These are phyloP conservation scores for Sturmia bella DNA, from an alignment of 2,888 invertebrate species.

Conservation along the genomic window DNA sequence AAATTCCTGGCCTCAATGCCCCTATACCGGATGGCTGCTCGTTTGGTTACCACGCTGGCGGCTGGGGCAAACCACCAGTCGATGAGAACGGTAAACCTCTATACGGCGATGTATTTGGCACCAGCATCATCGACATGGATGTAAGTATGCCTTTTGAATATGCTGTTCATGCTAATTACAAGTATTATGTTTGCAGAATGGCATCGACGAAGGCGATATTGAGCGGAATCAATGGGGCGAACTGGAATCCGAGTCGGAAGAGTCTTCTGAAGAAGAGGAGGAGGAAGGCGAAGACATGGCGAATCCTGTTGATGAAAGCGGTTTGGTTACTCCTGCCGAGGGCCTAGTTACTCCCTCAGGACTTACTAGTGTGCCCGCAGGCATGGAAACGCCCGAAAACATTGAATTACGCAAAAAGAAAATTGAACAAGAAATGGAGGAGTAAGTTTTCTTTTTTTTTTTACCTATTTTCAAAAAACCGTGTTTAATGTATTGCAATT, in stretches of 20 bases:
- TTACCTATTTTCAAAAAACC: constrained; percentile 10
- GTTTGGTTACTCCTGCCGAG: constrained; percentile 95
- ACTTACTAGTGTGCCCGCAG: constrained; percentile 93
- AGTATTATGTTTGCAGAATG: constrained; percentile 82
- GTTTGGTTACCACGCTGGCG: constrained; percentile 99
- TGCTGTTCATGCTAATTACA: background rate
- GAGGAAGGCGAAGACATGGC: constrained; percentile 85
- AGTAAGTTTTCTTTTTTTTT: constrained; percentile 84
- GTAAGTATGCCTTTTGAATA: constrained; percentile 80
- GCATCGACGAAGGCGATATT: constrained; percentile 91
- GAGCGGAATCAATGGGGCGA: constrained; percentile 99
- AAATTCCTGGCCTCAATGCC: constrained; percentile 98
- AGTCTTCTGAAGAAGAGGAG: constrained; percentile 85
- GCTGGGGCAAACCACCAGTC: constrained; percentile 99
- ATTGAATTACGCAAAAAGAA: constrained; percentile 98
- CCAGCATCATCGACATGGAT: constrained; percentile 88
- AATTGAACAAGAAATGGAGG: constrained; percentile 97
- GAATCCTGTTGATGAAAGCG: constrained; percentile 87
- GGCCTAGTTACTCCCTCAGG: constrained; percentile 97
- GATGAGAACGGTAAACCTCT: constrained; percentile 98
- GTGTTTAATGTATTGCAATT: constrained; percentile 38
- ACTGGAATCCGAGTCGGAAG: constrained; percentile 91
- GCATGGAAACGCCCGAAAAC: constrained; percentile 98
- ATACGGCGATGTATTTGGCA: constrained; percentile 99
- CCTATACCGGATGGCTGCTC: constrained; percentile 98